phyloP scores from a whole-genome alignment of 1,140 invertebrate genomes.

The Chionoecetes opilio region DNA sequence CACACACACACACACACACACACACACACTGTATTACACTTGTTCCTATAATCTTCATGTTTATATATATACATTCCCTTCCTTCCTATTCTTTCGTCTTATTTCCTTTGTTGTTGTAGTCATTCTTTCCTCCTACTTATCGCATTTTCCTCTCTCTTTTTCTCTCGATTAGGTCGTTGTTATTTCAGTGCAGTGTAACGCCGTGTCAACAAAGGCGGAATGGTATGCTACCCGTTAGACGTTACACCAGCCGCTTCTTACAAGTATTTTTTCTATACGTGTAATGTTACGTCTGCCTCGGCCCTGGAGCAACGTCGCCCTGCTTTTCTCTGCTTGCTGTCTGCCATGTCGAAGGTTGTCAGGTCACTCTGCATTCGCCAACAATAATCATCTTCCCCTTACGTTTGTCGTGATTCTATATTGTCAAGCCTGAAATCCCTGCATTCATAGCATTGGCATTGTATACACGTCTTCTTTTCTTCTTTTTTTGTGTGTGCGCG shows the following conservation, averaged over 20 bases:
- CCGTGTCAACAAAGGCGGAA: not conserved
- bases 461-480: not conserved
- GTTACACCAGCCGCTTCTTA: not conserved
- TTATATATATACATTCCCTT: not conserved
- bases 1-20: constrained; percentile 42
- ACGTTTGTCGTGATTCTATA: not conserved
- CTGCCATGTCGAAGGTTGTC: not conserved
- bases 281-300: not conserved
- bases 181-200: not conserved
- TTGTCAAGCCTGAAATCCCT: constrained; percentile 6
- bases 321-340: not conserved
- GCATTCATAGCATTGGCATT: not conserved
- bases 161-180: not conserved
- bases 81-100: not conserved
- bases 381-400: not conserved
- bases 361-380: not conserved
- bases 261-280: not conserved
- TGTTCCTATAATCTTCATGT: not conserved
- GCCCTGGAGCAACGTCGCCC: not conserved
- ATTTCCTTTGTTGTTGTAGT: not conserved
- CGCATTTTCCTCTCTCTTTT: not conserved
- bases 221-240: not conserved
- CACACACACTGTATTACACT: not conserved
- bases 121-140: not conserved
- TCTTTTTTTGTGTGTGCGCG: not conserved